Base-by-base conservation (phyloP, 2,888 invertebrate species). In the Dicyrtomina minuta region DNA sequence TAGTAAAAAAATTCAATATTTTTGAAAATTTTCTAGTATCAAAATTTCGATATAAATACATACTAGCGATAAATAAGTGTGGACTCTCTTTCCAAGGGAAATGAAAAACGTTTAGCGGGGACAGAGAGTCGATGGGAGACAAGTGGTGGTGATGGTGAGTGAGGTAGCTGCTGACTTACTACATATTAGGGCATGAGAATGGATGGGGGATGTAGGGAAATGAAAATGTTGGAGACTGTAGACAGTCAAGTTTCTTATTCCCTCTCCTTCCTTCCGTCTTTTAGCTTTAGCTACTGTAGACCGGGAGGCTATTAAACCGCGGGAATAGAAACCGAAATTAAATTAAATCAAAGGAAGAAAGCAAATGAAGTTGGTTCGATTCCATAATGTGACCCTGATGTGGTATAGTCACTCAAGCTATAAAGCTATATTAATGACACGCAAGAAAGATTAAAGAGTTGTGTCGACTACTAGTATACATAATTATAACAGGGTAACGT, bases 51-150 rank as follows among this genome's bases (percentile, higher is more conserved):
- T 1, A n/a, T 44, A 13, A 44, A 44, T 13, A 5, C 44, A n/a
- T 5, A n/a, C 15, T 5, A 1, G 44, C 13, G 44, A 44, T 13
- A 44, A 44, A 44, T 26, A 58, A 58, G 41, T 58, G 58, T 58
- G 58, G 39, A 58, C n/a, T n/a, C 58, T 2, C 13, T 58, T 58
- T 58, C 58, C 58, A 58, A 58, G 58, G 33, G n/a, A 58, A 58
- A 58, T 58, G 58, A 58, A 58, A 58, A 58, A 58, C 39, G 39
- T 44, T 13, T n/a, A n/a, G n/a, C n/a, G n/a, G n/a, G n/a, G n/a
- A 60, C 12, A 22, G 41, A 8, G 10, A 13, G 8, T 39, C 41
- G n/a, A 22, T 8, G 1, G 44, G 22, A 44, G 12, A 46, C 13
- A 26, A 24, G 44, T 10, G 22, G 26, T 53, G 24, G 22, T 24